Conservation (phyloP, 2,888 invertebrate genomes). For the Perithous albicinctus region DNA sequence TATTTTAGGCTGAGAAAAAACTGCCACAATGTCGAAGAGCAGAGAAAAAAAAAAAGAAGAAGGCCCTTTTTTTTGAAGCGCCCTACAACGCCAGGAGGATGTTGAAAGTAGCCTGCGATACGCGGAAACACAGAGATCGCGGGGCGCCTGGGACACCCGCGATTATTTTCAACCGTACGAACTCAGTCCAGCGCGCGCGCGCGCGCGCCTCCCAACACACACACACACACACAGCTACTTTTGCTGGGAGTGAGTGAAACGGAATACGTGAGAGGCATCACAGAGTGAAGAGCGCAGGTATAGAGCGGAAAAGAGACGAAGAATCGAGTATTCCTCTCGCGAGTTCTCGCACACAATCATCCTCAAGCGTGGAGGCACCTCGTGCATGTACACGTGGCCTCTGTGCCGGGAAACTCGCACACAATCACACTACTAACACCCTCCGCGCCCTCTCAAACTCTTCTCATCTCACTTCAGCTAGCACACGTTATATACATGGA, state of each 20-base stretch:
- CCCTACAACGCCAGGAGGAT: conserved; percentile 6
- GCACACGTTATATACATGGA: too few species aligned
- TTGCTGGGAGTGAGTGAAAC: conserved; percentile 25
- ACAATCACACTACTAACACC: conserved; percentile 44
- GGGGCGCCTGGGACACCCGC: conserved; percentile 65
- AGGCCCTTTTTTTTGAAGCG: too few species aligned
- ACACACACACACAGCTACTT: background rate
- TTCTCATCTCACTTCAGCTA: conserved; percentile 35
- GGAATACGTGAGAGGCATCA: conserved; percentile 26
- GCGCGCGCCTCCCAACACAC: background rate
- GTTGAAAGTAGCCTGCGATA: conserved; percentile 53
- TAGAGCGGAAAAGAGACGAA: conserved; percentile 29
- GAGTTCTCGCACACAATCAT: background rate
- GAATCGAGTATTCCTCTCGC: conserved; percentile 38
- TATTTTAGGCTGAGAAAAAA: too few species aligned
- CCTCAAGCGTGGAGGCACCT: conserved; percentile 13
- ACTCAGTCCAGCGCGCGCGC: conserved; percentile 53
- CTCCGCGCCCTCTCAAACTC: conserved; percentile 60
- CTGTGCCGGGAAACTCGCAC: conserved; percentile 51
- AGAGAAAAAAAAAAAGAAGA: background rate
- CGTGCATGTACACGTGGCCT: conserved; percentile 49
- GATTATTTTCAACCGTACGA: conserved; percentile 71
- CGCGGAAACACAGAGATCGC: conserved; percentile 64
- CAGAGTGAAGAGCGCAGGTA: conserved; percentile 9
- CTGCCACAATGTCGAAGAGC: background rate